These are phyloP conservation scores for Chrysodeixis includens DNA, from an alignment of 2,888 invertebrate species.

Conservation along the genomic window DNA sequence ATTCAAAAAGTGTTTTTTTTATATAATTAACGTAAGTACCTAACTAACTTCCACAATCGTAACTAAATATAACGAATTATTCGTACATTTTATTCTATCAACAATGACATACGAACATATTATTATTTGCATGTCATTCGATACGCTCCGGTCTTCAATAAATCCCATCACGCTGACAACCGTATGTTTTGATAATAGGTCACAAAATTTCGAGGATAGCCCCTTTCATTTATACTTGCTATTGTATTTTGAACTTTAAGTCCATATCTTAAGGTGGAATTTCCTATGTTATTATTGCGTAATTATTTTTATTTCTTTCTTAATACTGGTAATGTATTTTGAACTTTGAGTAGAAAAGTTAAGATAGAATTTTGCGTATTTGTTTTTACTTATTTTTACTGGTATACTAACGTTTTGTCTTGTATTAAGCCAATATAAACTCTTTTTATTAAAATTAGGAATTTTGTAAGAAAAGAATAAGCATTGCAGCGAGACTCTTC, in stretches of 20 bases:
- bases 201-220: constrained; percentile 77
- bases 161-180: constrained; percentile 84
- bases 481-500: neutral
- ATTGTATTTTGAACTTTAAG: constrained; percentile 39
- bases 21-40: no score
- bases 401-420: no score
- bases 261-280: constrained; percentile 20
- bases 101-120: constrained; percentile 41
- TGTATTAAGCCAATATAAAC: no score
- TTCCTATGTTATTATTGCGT: constrained; percentile 26
- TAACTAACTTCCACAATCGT: neutral
- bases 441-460: no score
- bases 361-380: no score
- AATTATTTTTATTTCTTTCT: neutral
- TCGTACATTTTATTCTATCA: constrained; percentile 8
- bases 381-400: no score
- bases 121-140: constrained; percentile 54
- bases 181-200: constrained; percentile 85
- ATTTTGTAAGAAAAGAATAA: neutral
- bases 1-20: no score
- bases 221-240: constrained; percentile 50
- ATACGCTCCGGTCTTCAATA: constrained; percentile 64
- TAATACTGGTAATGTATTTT: neutral
- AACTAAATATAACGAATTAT: constrained; percentile 29
- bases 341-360: no score